Base-by-base conservation (phyloP, 1,140 invertebrate species). In the Lutraria rhynchaena region DNA sequence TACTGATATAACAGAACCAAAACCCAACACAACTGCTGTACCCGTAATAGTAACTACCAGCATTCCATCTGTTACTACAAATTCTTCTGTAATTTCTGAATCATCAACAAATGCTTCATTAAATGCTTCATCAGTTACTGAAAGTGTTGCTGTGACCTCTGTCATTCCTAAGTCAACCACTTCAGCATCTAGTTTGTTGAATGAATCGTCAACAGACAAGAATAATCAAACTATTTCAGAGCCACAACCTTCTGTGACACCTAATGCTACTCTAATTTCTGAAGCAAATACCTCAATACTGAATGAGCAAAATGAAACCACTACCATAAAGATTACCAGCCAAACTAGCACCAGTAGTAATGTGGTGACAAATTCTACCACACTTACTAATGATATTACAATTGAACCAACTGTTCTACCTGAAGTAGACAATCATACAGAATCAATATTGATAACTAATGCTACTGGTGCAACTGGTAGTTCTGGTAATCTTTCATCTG, bases 241-340 rank as follows among this genome's bases (percentile, higher is more conserved):
- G 46, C 35, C 35, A 27, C 9, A 24, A 29, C 3, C 17, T 44
- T 22, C n/a, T 44, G 35, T 65, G 3, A 35, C 29, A 35, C 41
- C 9, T 44, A 11, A 19, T 29, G 22, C 7, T 3, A 7, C 61
- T 37, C 19, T 22, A 17, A 15, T 24, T 37, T n/a, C 58, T 35
- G 57, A 58, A 11, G 19, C 44, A 49, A 49, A n/a, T n/a, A 49
- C 3, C 22, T 31, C 3, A 58, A 31, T 58, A 31, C 22, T 58
- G 27, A 58, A 58, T 31, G 24, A 58, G 57, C 44, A 49, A 11
- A 49, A n/a, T n/a, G n/a, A n/a, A n/a, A n/a, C n/a, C n/a, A n/a
- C n/a, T n/a, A n/a, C n/a, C n/a, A n/a, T n/a, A n/a, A n/a, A n/a
- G n/a, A n/a, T n/a, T n/a, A n/a, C n/a, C n/a, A n/a, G n/a, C n/a